phyloP scores from a whole-genome alignment of 2,113 vertebrate genomes.

The Mobula hypostoma region DNA sequence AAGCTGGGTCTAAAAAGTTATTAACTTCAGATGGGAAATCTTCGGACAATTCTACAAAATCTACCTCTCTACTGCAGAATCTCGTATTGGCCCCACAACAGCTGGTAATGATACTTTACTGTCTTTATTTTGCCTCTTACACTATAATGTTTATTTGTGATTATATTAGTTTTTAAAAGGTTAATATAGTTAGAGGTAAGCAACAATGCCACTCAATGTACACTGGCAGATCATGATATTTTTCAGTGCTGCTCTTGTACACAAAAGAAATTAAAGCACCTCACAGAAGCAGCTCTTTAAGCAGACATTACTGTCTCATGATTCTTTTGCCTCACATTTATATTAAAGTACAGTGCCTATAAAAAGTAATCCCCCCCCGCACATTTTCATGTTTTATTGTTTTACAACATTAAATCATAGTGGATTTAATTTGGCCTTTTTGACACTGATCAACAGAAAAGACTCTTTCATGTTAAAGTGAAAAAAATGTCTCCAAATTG shows the following conservation, averaged over 20 bases:
- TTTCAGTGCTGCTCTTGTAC: not conserved
- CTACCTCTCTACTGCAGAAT: not conserved
- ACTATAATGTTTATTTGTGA: not conserved
- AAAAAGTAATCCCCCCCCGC: too few species aligned
- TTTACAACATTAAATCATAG: too few species aligned
- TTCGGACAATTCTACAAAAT: not conserved
- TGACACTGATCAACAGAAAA: too few species aligned
- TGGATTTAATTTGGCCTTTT: too few species aligned
- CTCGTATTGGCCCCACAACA: not conserved
- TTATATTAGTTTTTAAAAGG: not conserved
- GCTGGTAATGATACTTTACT: constrained; percentile 9
- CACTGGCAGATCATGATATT: not conserved
- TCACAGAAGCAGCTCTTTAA: not conserved
- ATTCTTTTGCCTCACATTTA: not conserved
- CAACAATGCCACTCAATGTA: not conserved
- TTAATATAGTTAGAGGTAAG: not conserved
- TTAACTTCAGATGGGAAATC: constrained; percentile 2
- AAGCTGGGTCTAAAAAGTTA: not conserved
- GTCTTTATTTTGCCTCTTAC: not conserved
- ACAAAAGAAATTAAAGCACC: not conserved
- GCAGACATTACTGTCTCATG: not conserved
- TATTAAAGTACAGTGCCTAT: not conserved
- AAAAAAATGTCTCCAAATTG: too few species aligned
- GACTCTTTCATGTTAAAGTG: too few species aligned
- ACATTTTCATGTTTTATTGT: too few species aligned